Evolutionary conservation across 2,888 invertebrate genomes (phyloP), one percentile per base, ranked within the genome.

Genomic region (Endotricha flammealis): DNA sequence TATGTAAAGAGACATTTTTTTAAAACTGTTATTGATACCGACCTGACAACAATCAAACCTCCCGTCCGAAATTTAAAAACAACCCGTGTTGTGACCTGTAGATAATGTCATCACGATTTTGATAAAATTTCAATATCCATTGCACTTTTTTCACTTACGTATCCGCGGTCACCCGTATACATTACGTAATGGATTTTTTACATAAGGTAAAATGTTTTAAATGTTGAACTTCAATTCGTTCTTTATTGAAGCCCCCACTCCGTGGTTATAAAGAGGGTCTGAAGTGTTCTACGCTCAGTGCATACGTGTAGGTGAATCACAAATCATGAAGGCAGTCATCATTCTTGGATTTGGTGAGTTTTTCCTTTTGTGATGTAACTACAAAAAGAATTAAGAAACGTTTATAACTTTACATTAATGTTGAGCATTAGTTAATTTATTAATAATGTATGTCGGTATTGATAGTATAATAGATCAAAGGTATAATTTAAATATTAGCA

Each of bases 261-360:
- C 43, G 35, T 43, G 48, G 54, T 57, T 67, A 70, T 70, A 71
- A 65, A 71, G 64, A 56, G 60, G 51, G 12, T 9, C 48, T 38
- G 44, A 36, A 45, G 50, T 55, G 44, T 53, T 35, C 43, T 32
- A 48, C 44, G 46, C 53, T 41, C 72, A 80, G 76, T 77, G 53
- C 53, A 38, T 52, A 41, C 50, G 59, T 53, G 39, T 46, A 42
- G 31, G 58, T 42, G 63, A 4, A 2, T 7, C n/a, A n/a, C n/a
- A n/a, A 41, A 58, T 47, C 44, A 83, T 83, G 83, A 83, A 75
- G 69, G 60, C 69, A 28, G 50, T 65, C 25, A 70, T 71, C 41
- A 52, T 83, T 35, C 53, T 78, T 57, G 50, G 79, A 57, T 74
- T 83, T 33, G 83, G 83, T 83, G 50, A 82, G 83, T 63, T n/a